Evolutionary conservation across 2,888 invertebrate genomes (phyloP), one percentile per base, ranked within the genome.

Genomic region (Nomada lathburiana): DNA sequence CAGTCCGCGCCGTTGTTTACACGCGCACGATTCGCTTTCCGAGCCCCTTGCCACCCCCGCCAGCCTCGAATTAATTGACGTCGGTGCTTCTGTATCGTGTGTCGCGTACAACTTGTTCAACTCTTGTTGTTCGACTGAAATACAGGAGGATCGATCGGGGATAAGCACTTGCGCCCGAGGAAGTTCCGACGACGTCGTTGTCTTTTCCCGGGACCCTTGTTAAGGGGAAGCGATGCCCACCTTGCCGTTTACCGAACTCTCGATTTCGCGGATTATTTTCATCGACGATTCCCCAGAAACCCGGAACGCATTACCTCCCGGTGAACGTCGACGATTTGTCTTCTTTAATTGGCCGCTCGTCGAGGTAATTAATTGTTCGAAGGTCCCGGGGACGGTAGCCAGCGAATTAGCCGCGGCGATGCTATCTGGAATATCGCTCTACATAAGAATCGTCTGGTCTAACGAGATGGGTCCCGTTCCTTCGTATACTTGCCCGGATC

Each of bases 331-430:
- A 71, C 88, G 85, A 90, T 90, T 89, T 86, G 89, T 88, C 89
- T 84, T 76, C 69, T 89, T 89, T 89, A 90, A 90, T 89, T 88
- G 88, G 82, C 80, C 68, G 76, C 84, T 86, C 73, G 86, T 85
- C 83, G 80, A 76, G 83, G 73, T 89, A 90, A 90, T 90, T 90
- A 89, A 90, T 90, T 82, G 87, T 76, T 62, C 69, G 75, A 44
- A 64, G 82, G 76, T 79, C 72, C 60, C 26, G 29, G 65, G 23
- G 52, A 79, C 67, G 76, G 63, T 79, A 69, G 78, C 62, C 71
- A 29, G 86, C 82, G n/a, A 88, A 87, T 88, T 87, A 86, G 84
- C 78, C 82, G 65, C 67, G 76, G 59, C 86, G 82, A 85, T 78
- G 83, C 55, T 86, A 86, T 80, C 88, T 62, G 64, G 64, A 67